phyloP scores from a whole-genome alignment of 2,888 invertebrate genomes.

The Dasysyrphus albostriatus region DNA sequence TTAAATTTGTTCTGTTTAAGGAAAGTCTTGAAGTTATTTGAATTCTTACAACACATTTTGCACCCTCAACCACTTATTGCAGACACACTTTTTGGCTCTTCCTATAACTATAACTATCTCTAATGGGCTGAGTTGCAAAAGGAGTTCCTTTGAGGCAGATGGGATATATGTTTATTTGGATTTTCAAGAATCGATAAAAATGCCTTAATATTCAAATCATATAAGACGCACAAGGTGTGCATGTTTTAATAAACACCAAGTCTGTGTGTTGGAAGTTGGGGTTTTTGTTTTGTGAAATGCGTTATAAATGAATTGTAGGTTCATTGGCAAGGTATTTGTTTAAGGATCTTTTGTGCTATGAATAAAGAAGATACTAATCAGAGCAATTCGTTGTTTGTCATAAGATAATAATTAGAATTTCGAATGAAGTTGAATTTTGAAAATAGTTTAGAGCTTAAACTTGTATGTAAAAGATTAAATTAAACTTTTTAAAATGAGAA shows the following conservation, averaged over 20 bases:
- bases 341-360: not conserved
- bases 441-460: too few relatives aligned
- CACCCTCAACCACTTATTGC: not conserved
- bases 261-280: not conserved
- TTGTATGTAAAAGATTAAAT: too few relatives aligned
- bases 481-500: too few relatives aligned
- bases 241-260: constrained; percentile 4
- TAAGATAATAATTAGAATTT: not conserved
- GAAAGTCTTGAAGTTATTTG: not conserved
- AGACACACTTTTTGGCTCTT: not conserved
- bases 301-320: constrained; percentile 5
- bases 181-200: constrained; percentile 20
- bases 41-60: not conserved
- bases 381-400: not conserved
- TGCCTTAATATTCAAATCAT: constrained; percentile 41
- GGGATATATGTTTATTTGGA: not conserved
- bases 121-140: not conserved
- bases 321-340: constrained; percentile 22
- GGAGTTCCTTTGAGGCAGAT: not conserved
- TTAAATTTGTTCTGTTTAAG: not conserved
- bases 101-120: not conserved
- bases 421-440: not conserved
- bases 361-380: constrained; percentile 2
- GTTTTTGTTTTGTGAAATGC: not conserved
- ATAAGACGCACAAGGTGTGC: constrained; percentile 1